phyloP scores from a whole-genome alignment of 92 coral and sea anemone species.

The Epizoanthus rinbou region DNA sequence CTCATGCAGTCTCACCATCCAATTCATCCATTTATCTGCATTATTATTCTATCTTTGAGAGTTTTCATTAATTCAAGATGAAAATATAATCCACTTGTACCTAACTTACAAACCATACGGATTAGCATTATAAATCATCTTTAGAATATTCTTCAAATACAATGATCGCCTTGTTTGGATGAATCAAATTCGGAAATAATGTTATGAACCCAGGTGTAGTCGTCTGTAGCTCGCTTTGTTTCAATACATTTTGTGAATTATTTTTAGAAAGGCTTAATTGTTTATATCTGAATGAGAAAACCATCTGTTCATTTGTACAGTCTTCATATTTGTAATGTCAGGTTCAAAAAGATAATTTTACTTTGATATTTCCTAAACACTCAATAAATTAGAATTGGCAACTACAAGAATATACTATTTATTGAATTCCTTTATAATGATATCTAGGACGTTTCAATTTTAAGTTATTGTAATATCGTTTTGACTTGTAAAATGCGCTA shows the following conservation, averaged over 20 bases:
- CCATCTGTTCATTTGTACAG: conserved; percentile 27
- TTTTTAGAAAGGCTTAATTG: neutral
- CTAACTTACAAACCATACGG: conserved; percentile 3
- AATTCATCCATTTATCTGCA: no score
- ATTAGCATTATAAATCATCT: neutral
- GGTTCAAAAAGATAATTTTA: neutral
- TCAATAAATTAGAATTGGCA: neutral
- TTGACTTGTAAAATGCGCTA: neutral
- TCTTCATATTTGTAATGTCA: conserved; percentile 17
- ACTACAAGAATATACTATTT: neutral
- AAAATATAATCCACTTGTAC: no score
- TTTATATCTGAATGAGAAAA: conserved; percentile 14
- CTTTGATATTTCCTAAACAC: neutral
- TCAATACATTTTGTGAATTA: neutral
- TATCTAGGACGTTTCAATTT: neutral
- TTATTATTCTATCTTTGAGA: no score
- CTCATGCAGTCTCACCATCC: no score
- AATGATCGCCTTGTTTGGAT: neutral
- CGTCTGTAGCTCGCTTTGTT: neutral
- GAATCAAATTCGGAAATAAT: neutral
- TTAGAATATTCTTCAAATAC: neutral
- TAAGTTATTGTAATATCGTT: conserved; percentile 2
- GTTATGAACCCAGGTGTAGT: neutral
- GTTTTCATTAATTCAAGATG: no score
- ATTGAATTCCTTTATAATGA: neutral